Base-by-base conservation (phyloP, 2,113 vertebrate genomes). In the Galeopterus variegatus region DNA sequence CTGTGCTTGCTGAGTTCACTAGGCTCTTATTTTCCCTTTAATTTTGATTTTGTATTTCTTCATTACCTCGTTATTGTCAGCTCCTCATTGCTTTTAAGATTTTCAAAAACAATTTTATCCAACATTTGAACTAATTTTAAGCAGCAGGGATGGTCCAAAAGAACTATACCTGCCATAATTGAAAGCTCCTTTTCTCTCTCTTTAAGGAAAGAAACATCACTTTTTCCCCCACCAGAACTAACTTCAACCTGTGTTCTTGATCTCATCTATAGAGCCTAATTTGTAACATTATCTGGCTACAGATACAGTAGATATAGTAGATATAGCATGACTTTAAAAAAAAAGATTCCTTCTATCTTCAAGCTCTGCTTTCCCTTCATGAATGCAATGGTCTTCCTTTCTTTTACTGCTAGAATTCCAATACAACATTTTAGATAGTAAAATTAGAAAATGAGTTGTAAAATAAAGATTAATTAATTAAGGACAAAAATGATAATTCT, bases 71-170 rank as follows among this genome's bases (percentile, higher is more conserved):
- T 52, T 73, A 84, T 0, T 56, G 19, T 69, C 9, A 64, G 41
- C 5, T 84, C 56, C 26, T 62, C 58, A 19, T 3, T 87, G 28
- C 54, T 77, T 84, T 95, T 28, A 56, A 93, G 26, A 85, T 13
- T 75, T 58, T 19, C 1, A 54, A 60, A 80, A 65, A 79, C 65
- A 1, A 17, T 79, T 72, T 75, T 52, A 67, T 8, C 4, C 18
- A 36, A 65, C 5, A 64, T 33, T 75, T 92, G 94, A 8, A 79
- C 24, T 82, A 65, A 18, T 88, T 90, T 56, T 88, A 93, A 95
- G 50, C 45, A 93, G 36, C 33, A 54, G 8, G 4, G 8, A 50
- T 86, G 17, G 23, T 90, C 41, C n/a, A 54, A 90, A 95, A 88
- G 62, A 88, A 69, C 15, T 77, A 87, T n/a, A 31, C 1, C 26